phyloP scores from a whole-genome alignment of 2,888 invertebrate genomes.

The Himalopsyche anomala region DNA sequence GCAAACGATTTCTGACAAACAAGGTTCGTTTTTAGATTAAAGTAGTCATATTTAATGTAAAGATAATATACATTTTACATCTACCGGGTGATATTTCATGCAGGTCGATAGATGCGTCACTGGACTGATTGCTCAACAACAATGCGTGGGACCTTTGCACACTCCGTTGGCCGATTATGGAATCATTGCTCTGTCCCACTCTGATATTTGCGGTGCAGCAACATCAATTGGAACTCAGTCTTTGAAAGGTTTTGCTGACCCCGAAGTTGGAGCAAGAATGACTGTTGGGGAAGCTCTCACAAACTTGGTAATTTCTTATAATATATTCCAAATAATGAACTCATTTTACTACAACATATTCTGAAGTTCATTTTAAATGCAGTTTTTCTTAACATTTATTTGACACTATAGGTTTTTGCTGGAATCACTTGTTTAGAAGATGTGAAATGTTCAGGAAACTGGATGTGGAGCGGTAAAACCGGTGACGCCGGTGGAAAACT shows the following conservation, averaged over 20 bases:
- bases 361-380: not conserved
- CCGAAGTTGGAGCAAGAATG: constrained; percentile 93
- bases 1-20: constrained; percentile 96
- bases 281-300: constrained; percentile 95
- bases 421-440: constrained; percentile 84
- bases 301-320: constrained; percentile 83
- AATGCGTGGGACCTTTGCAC: constrained; percentile 98
- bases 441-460: constrained; percentile 99
- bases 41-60: not conserved
- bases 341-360: not conserved
- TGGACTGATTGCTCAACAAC: constrained; percentile 97
- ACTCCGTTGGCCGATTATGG: constrained; percentile 97
- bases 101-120: constrained; percentile 93
- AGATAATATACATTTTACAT: constrained; percentile 7
- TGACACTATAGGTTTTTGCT: constrained; percentile 77
- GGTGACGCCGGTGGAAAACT: constrained; percentile 94
- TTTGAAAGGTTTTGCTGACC: constrained; percentile 90
- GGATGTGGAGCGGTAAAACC: constrained; percentile 99
- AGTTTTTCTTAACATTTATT: constrained; percentile 15
- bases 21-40: constrained; percentile 78
- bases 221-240: constrained; percentile 98
- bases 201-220: constrained; percentile 90
- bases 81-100: constrained; percentile 36
- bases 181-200: constrained; percentile 91
- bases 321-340: not conserved